Evolutionary conservation across 1,140 invertebrate species (phyloP), one percentile per base, ranked within the genome.

Genomic region (Philopotamus ludificatus): DNA sequence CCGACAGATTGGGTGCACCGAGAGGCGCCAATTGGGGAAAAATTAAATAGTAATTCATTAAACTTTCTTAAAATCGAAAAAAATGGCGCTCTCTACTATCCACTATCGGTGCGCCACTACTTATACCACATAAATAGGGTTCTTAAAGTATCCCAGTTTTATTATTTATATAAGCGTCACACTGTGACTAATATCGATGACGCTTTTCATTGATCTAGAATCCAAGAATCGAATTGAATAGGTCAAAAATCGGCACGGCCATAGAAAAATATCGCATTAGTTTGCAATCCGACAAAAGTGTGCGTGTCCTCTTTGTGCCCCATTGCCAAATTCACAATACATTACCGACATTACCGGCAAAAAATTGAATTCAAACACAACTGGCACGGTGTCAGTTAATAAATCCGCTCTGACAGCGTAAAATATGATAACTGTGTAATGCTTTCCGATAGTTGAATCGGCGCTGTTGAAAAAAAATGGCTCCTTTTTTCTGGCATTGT

Each of bases 381-480:
- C 41, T 53, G 28, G 25, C 42, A n/a, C 28, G 26, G 42, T 34
- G 50, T 60, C 55, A 67, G 63, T 66, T 54, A 44, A 66, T 67
- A 63, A 68, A 68, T 68, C 62, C 61, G 45, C 28, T 18, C 39
- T 65, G 62, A 68, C 67, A 65, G 67, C 66, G 62, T 68, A 68
- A 68, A 68, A 68, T 68, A 68, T 67, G 65, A 67, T 68, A 68
- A 65, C 57, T 68, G 57, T 39, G 61, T 65, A 60, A 57, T 51
- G 49, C 22, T 23, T 20, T 3, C 22, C 49, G 22, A 51, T 34
- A 34, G 28, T 34, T 34, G 4, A 7, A 12, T 12, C 28, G n/a
- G n/a, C n/a, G 8, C 34, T 39, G 8, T 34, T 12, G 12, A 4
- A 34, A 34, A 34, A 34, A 34, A 34, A 34, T 34, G 12, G 4